Conservation (phyloP, 2,888 invertebrate species). For the Hybos culiciformis region DNA sequence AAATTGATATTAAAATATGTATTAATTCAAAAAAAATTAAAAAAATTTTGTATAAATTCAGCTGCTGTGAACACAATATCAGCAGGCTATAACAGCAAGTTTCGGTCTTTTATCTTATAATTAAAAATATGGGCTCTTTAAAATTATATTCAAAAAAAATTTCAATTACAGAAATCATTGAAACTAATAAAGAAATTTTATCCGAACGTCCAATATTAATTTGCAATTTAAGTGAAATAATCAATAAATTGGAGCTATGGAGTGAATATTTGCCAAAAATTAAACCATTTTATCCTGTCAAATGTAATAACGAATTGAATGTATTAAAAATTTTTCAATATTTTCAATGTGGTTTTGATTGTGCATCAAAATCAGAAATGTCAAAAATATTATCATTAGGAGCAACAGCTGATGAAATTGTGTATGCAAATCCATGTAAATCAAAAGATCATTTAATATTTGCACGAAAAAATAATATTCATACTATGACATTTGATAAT, state of each 20-base stretch:
- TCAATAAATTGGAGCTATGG: conserved; percentile 67
- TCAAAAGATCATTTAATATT: conserved; percentile 73
- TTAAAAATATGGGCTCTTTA: too few species aligned
- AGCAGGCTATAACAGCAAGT: too few species aligned
- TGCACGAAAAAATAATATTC: conserved; percentile 57
- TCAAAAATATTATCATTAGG: conserved; percentile 45
- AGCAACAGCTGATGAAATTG: conserved; percentile 44
- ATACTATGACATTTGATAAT: conserved; percentile 82
- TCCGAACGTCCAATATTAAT: conserved; percentile 75
- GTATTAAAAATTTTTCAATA: conserved; percentile 69
- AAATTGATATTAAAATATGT: too few species aligned
- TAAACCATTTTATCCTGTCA: conserved; percentile 82
- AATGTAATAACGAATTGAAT: conserved; percentile 76
- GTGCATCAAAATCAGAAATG: conserved; percentile 82
- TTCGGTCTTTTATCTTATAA: too few species aligned
- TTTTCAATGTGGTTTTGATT: conserved; percentile 81
- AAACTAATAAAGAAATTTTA: too few species aligned
- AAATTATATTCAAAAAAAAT: too few species aligned
- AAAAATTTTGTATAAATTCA: too few species aligned
- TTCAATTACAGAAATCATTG: too few species aligned
- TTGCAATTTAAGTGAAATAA: conserved; percentile 69
- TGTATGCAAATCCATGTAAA: conserved; percentile 89
- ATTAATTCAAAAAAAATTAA: too few species aligned
- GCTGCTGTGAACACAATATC: too few species aligned
- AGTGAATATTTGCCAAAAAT: conserved; percentile 66